A percentile compares a stretch with the other conserved stretches of the same genome.
phyloP scores from a whole-genome alignment of 2,113 vertebrate genomes.

The zebrafish (Danio rerio) region DNA sequence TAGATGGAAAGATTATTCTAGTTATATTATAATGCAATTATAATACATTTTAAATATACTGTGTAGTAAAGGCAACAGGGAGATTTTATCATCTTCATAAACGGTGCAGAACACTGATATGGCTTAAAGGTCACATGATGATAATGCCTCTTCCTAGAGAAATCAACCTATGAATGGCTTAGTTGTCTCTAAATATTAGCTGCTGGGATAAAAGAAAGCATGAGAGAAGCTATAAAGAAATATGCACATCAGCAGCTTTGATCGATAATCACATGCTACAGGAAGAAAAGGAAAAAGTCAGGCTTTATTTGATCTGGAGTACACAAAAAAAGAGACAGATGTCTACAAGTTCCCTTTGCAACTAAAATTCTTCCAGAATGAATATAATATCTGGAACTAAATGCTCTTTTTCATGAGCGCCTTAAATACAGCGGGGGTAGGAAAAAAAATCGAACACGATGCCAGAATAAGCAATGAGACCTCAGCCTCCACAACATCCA shows the following conservation, averaged over 20 bases:
- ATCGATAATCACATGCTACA: neutral
- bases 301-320: neutral
- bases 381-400: slow-evolving; percentile 22
- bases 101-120: neutral
- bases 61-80: no score
- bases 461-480: slow-evolving; percentile 26
- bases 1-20: no score
- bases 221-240: neutral
- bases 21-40: no score
- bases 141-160: neutral
- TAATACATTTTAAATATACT: no score
- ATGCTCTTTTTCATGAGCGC: slow-evolving; percentile 13
- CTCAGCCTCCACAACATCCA: slow-evolving; percentile 25
- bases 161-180: neutral
- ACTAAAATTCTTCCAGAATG: slow-evolving; percentile 14
- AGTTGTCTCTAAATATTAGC: neutral
- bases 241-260: neutral
- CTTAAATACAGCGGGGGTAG: slow-evolving; percentile 8
- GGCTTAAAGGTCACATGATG: neutral
- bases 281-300: neutral
- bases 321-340: slow-evolving; percentile 5
- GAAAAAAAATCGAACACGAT: neutral
- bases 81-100: neutral
- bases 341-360: neutral
- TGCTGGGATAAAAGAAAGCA: neutral